These are phyloP conservation scores for Glyphotaelius pellucidus DNA, from an alignment of 2,888 invertebrate genomes.

Conservation along the genomic window DNA sequence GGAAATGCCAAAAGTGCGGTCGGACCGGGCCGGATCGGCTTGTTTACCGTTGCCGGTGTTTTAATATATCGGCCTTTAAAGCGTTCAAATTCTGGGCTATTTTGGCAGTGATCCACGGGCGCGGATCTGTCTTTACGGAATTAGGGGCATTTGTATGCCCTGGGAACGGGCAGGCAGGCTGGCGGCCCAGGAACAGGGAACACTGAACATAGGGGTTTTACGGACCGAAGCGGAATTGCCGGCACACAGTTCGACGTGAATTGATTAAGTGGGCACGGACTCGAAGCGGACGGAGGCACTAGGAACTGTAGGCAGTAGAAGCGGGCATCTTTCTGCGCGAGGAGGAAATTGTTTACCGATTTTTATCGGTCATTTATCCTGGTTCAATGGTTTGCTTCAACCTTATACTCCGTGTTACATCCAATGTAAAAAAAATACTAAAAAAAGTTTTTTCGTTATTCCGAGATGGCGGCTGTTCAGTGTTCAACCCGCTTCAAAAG, in stretches of 20 bases:
- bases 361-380: slow-evolving; percentile 47
- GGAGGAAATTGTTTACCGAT: slow-evolving; percentile 58
- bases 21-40: slow-evolving; percentile 23
- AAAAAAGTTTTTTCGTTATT: slow-evolving; percentile 14
- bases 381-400: slow-evolving; percentile 48
- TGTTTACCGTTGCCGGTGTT: slow-evolving; percentile 47
- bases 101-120: slow-evolving; percentile 65
- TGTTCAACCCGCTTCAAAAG: neutral
- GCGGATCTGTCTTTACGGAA: slow-evolving; percentile 58
- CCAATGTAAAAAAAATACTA: slow-evolving; percentile 12
- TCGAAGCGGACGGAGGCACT: slow-evolving; percentile 17
- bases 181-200: slow-evolving; percentile 29
- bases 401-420: slow-evolving; percentile 21
- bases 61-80: slow-evolving; percentile 59
- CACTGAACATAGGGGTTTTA: slow-evolving; percentile 58
- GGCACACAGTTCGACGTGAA: slow-evolving; percentile 63
- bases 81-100: slow-evolving; percentile 61
- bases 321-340: neutral
- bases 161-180: slow-evolving; percentile 3
- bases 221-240: slow-evolving; percentile 63
- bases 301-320: neutral
- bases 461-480: neutral
- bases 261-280: slow-evolving; percentile 61
- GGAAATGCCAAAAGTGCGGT: slow-evolving; percentile 54
- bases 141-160: slow-evolving; percentile 59